phyloP scores from a whole-genome alignment of 1,140 invertebrate species.

The Drosophila orena region DNA sequence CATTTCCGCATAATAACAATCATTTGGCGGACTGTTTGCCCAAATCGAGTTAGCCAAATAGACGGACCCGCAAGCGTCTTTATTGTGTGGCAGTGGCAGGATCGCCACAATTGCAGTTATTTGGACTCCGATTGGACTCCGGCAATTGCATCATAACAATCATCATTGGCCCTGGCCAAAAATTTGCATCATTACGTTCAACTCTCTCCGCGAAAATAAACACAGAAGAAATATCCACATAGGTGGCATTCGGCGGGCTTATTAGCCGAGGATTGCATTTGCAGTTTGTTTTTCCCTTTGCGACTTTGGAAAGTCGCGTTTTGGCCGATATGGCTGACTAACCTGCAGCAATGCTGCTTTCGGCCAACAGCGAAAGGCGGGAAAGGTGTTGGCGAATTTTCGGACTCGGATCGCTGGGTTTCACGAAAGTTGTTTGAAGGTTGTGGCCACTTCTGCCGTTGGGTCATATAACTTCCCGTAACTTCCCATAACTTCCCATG shows the following conservation, averaged over 20 bases:
- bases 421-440: constrained; percentile 76
- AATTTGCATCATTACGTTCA: constrained; percentile 73
- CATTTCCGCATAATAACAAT: constrained; percentile 80
- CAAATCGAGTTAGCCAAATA: constrained; percentile 81
- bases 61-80: constrained; percentile 46
- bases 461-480: constrained; percentile 39
- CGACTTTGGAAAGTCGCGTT: constrained; percentile 45
- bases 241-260: constrained; percentile 59
- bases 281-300: constrained; percentile 34
- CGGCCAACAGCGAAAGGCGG: constrained; percentile 65
- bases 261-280: constrained; percentile 57
- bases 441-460: constrained; percentile 42
- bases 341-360: constrained; percentile 63
- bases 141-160: constrained; percentile 52
- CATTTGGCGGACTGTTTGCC: constrained; percentile 77
- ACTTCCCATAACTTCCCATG: constrained; percentile 25
- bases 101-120: constrained; percentile 38
- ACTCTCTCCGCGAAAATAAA: background rate
- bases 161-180: constrained; percentile 35
- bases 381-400: constrained; percentile 69
- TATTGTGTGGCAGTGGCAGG: constrained; percentile 57
- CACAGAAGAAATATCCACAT: constrained; percentile 37
- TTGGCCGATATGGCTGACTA: constrained; percentile 70
- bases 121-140: constrained; percentile 44
- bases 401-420: constrained; percentile 31